Percentiles rank a stretch among this genome's conserved stretches.
Evolutionary conservation across 1,140 invertebrate species (phyloP).

Genomic region (Zaprionus nigranus): DNA sequence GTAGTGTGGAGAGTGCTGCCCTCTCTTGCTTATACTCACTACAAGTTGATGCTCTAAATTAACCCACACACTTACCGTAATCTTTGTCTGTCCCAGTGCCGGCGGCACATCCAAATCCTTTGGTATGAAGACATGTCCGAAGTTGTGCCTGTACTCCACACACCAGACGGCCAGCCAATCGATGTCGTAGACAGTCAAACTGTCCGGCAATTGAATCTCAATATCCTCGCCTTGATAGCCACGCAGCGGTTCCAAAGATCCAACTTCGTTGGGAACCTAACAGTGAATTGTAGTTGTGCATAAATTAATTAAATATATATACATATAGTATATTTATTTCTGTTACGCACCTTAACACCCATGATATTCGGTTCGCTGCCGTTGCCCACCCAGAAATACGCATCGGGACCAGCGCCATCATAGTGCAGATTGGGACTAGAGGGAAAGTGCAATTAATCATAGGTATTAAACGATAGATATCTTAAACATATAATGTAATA

Average conservation of each 20-base stretch:
- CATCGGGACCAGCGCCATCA: constrained; percentile 94
- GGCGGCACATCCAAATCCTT: constrained; percentile 95
- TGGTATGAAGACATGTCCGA: constrained; percentile 95
- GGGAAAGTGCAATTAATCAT: not conserved
- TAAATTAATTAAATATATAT: not conserved
- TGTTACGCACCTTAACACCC: constrained; percentile 89
- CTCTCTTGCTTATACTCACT: not conserved
- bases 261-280: constrained; percentile 93
- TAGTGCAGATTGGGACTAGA: constrained; percentile 95
- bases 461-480: no score
- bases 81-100: constrained; percentile 94
- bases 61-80: constrained; percentile 89
- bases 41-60: not conserved
- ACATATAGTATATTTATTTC: not conserved
- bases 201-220: constrained; percentile 93
- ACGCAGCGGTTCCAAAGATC: constrained; percentile 91
- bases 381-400: constrained; percentile 97
- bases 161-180: constrained; percentile 97
- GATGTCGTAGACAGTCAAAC: constrained; percentile 95
- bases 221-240: constrained; percentile 96
- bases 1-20: constrained; percentile 7
- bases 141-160: constrained; percentile 93
- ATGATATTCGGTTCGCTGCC: constrained; percentile 92
- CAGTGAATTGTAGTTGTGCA: no score
- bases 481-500: no score